Conservation (phyloP, 1,140 invertebrate genomes). For the Anastrepha obliqua region DNA sequence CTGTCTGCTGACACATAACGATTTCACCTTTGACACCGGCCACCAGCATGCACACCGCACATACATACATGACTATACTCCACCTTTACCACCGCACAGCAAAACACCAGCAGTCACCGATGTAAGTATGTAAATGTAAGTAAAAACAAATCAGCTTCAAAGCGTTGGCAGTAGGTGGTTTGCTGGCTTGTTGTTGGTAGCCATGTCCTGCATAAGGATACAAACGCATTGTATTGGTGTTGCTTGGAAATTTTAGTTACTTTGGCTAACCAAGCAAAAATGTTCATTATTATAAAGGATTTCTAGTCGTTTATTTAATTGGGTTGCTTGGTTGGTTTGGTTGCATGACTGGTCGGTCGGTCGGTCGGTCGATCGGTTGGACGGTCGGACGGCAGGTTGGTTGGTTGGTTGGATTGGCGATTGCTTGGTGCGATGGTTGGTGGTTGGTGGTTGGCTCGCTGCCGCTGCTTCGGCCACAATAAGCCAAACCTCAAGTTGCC, state of each 20-base stretch:
- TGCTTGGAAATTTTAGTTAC: constrained; percentile 40
- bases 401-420: background rate
- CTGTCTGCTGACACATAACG: constrained; percentile 1
- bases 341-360: background rate
- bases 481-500: constrained; percentile 51
- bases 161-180: background rate
- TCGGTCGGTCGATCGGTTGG: background rate
- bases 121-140: background rate
- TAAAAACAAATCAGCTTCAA: constrained; percentile 40
- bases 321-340: constrained; percentile 33
- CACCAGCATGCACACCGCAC: background rate
- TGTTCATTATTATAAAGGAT: constrained; percentile 53
- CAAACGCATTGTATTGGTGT: background rate
- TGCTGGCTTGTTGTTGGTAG: background rate
- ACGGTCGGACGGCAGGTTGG: background rate
- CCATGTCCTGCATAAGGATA: constrained; percentile 21
- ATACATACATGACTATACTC: no score
- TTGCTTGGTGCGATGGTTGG: background rate
- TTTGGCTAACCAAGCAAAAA: constrained; percentile 49
- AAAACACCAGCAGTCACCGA: no score
- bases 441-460: background rate
- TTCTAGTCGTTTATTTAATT: constrained; percentile 51
- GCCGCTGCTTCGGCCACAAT: background rate
- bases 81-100: no score
- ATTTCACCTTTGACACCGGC: constrained; percentile 43